Evolutionary conservation across 2,888 invertebrate genomes (phyloP).

Genomic region (Philereme transversata): DNA sequence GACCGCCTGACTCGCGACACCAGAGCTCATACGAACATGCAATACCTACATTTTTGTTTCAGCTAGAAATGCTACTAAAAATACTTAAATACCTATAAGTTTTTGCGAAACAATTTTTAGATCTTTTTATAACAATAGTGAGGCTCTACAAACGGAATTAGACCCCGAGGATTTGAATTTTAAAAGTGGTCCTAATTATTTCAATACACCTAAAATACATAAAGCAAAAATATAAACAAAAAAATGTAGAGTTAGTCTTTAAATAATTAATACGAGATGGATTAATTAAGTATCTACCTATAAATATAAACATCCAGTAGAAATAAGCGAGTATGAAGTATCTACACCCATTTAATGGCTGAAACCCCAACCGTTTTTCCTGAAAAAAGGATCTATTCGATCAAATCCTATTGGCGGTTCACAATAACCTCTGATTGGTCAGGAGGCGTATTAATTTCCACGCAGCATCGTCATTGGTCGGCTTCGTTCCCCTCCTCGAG

Average conservation of each 20-base stretch:
- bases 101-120: no score
- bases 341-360: conserved; percentile 40
- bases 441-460: conserved; percentile 59
- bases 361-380: conserved; percentile 53
- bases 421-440: conserved; percentile 56
- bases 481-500: conserved; percentile 51
- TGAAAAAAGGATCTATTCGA: conserved; percentile 58
- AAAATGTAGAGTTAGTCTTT: neutral
- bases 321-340: conserved; percentile 21
- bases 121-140: no score
- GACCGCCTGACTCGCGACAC: no score
- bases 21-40: no score
- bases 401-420: conserved; percentile 58
- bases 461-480: conserved; percentile 54
- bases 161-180: no score
- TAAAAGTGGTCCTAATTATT: no score
- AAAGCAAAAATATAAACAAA: no score
- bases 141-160: no score
- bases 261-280: neutral
- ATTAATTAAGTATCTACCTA: neutral
- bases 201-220: no score
- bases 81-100: no score
- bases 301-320: neutral
- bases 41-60: no score
- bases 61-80: no score